Evolutionary conservation across 2,113 vertebrate species (phyloP), one percentile per base, ranked within the genome.

Genomic region (Zapornia atra): DNA sequence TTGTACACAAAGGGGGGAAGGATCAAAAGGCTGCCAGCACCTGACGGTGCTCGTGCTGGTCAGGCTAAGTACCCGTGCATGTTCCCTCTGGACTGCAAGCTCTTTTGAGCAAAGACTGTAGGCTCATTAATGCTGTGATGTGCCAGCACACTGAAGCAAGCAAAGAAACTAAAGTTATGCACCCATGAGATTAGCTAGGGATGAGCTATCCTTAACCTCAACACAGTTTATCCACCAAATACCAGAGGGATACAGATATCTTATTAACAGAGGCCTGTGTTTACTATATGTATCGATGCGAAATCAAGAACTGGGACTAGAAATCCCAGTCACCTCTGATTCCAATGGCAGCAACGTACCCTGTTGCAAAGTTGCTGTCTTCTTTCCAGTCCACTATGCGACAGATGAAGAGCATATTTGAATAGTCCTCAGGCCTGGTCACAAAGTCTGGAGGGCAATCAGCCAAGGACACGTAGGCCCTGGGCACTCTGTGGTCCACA

Each of bases 401-500:
- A 93, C 99, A 99, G 97, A 99, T 98, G 93, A 99, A 99, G 72
- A 99, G 97, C 1, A 92, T 99, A 87, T 94, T 99, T 82, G 98
- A 82, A 82, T 99, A 99, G 97, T 99, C 98, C 34, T 98, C 98
- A 4, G 99, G 97, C 42, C 98, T 98, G 44, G 94, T 94, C 65
- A 91, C 22, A 28, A 99, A 99, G 88, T 99, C 98, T 33, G 96
- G 87, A 10, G 99, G 99, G 90, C 99, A 99, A 90, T 99, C 98
- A 5, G 96, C 92, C 34, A 99, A 98, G 31, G 98, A 98, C 63
- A 99, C 98, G 1, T 99, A 99, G 31, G 98, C 98, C 51, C 99
- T 97, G 14, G 99, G 99, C 64, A 99, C 98, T 25, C 99, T 98
- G 97, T 99, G 99, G 97, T 99, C 99, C 80, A 98, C 97, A 5